Percentiles rank a stretch among this genome's conserved stretches.
Conservation (phyloP, 2,113 vertebrate species). For the Dryoscopus gambensis region DNA sequence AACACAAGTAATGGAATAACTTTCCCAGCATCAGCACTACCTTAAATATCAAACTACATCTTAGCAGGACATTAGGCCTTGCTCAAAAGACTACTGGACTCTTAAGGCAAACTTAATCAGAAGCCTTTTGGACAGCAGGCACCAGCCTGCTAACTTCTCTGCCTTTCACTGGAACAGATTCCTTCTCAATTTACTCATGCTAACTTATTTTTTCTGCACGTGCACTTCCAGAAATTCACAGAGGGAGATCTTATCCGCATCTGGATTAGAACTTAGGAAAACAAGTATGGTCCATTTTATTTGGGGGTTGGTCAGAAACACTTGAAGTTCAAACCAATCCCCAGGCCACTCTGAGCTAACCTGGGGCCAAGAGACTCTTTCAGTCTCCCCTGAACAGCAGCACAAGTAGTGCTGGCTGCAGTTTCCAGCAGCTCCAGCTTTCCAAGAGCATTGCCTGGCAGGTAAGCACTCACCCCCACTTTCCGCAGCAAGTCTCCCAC, state of each 20-base stretch:
- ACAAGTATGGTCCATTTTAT: neutral
- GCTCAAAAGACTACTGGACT: neutral
- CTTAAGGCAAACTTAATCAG: neutral
- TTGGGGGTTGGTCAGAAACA: neutral
- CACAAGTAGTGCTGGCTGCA: neutral
- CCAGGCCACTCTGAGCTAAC: neutral
- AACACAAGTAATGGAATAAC: neutral
- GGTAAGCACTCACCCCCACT: slow-evolving; percentile 83
- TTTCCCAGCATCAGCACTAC: neutral
- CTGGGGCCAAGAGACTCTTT: neutral
- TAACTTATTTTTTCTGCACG: neutral
- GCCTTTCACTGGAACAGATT: neutral
- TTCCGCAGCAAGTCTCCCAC: slow-evolving; percentile 94
- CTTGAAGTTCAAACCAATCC: neutral
- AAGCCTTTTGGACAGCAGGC: neutral
- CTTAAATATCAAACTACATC: neutral
- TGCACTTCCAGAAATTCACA: neutral
- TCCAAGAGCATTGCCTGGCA: neutral
- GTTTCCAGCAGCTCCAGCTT: neutral
- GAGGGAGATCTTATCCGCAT: neutral
- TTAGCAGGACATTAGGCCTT: neutral
- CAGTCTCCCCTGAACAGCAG: neutral
- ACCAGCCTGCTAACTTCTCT: neutral
- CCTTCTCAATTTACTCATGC: neutral
- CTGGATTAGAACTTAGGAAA: neutral